phyloP scores from a whole-genome alignment of 2,888 invertebrate genomes.

The Diarsia mendica region DNA sequence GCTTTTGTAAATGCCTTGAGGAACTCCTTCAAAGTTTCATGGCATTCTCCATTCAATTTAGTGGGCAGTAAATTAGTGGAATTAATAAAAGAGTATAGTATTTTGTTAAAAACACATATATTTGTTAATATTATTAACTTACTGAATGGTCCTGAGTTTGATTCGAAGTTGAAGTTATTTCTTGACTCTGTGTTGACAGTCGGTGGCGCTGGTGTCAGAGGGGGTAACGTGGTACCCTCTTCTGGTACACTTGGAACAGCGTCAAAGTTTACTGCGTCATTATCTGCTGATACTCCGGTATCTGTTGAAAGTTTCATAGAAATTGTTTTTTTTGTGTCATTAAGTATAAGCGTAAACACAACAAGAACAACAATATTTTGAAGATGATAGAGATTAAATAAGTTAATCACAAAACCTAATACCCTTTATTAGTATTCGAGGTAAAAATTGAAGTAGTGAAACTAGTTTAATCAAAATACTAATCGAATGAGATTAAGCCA shows the following conservation, averaged over 20 bases:
- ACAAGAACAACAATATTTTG: background rate
- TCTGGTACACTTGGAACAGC: slow-evolving; percentile 38
- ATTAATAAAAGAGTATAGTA: slow-evolving; percentile 25
- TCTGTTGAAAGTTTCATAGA: slow-evolving; percentile 22
- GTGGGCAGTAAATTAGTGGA: background rate
- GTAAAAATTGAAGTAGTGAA: background rate
- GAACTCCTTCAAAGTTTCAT: background rate
- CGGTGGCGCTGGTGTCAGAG: slow-evolving; percentile 53
- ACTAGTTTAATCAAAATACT: slow-evolving; percentile 15
- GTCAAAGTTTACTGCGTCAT: slow-evolving; percentile 64
- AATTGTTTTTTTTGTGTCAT: background rate
- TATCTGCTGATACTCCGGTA: slow-evolving; percentile 21
- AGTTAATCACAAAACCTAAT: background rate
- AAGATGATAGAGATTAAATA: background rate
- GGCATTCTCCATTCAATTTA: background rate
- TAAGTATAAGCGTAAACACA: too few relatives aligned
- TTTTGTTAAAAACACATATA: slow-evolving; percentile 28
- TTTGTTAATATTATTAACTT: slow-evolving; percentile 29
- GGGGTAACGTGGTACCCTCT: slow-evolving; percentile 49
- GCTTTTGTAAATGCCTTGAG: background rate
- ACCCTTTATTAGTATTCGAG: too few relatives aligned
- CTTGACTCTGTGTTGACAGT: slow-evolving; percentile 51
- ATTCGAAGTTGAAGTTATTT: slow-evolving; percentile 61
- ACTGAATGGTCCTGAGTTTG: slow-evolving; percentile 31
- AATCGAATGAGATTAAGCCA: background rate